A percentile compares a stretch with the other conserved stretches of the same genome.
These are phyloP conservation scores for Ovis aries DNA, from an alignment of 2,113 vertebrate species.

Conservation along the genomic window DNA sequence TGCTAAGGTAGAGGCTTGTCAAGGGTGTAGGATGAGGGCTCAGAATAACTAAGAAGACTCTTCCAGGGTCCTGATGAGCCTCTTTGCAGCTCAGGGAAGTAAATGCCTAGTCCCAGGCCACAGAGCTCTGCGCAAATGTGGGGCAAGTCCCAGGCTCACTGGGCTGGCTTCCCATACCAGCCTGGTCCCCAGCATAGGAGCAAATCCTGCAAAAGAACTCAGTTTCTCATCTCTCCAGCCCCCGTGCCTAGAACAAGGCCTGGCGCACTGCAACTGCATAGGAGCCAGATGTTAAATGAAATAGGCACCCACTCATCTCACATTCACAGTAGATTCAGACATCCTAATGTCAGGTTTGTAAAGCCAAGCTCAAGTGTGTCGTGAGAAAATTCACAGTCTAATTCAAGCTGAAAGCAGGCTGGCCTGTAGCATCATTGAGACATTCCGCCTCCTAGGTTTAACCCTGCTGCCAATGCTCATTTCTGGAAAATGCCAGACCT, in stretches of 20 bases:
- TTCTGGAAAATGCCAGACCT: not conserved
- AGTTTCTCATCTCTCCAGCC: not conserved
- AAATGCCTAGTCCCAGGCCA: not conserved
- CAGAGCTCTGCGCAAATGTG: not conserved
- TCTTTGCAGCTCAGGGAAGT: not conserved
- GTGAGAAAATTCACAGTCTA: not conserved
- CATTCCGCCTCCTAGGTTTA: not conserved
- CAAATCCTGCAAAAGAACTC: not conserved
- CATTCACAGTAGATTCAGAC: not conserved
- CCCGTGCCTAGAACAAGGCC: not conserved
- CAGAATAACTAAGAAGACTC: not conserved
- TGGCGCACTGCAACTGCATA: fast-evolving
- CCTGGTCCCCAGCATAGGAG: not conserved
- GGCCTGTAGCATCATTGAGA: not conserved
- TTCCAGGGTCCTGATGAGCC: not conserved
- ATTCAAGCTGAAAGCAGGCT: not conserved
- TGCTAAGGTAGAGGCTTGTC: not conserved
- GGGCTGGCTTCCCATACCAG: too few species aligned
- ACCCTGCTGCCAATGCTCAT: not conserved
- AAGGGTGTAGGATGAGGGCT: not conserved
- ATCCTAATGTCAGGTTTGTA: not conserved
- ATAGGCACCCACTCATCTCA: not conserved
- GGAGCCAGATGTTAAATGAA: fast-evolving
- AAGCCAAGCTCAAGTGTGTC: not conserved
- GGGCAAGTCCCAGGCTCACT: not conserved